A percentile compares a stretch with the other conserved stretches of the same genome.
phyloP scores from a whole-genome alignment of 2,888 invertebrate genomes.

The Chrysomela aeneicollis region DNA sequence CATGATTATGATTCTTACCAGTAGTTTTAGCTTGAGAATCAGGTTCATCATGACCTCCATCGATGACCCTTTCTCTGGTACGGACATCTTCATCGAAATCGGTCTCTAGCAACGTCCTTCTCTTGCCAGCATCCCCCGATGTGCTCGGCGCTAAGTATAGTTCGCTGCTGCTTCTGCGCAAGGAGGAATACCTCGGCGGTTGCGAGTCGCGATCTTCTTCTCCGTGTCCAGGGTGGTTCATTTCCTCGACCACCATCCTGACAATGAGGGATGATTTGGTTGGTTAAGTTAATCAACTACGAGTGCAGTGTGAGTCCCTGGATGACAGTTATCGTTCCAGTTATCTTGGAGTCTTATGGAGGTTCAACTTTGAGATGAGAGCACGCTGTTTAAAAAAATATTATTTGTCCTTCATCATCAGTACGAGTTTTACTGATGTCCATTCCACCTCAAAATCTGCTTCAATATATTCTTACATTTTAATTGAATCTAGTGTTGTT shows the following conservation, averaged over 20 bases:
- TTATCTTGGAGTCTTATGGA: too few species aligned
- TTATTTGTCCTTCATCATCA: too few species aligned
- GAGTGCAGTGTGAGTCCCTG: too few species aligned
- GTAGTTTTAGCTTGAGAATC: conserved; percentile 25
- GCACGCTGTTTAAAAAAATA: too few species aligned
- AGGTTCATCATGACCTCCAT: conserved; percentile 27
- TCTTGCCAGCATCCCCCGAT: conserved; percentile 18
- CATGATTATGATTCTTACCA: conserved; percentile 11
- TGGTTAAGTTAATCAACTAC: too few species aligned
- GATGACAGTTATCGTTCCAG: too few species aligned
- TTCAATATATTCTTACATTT: too few species aligned
- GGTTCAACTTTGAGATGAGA: too few species aligned
- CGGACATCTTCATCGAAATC: conserved; percentile 34
- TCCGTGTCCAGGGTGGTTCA: conserved; percentile 23
- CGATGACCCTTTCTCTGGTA: conserved; percentile 26
- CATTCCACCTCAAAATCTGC: too few species aligned
- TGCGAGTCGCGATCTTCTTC: conserved; percentile 40
- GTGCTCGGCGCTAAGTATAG: conserved; percentile 52
- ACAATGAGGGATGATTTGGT: conserved; percentile 14
- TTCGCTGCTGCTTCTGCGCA: conserved; percentile 54
- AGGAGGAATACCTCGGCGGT: conserved; percentile 35
- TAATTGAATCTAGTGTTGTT: too few species aligned
- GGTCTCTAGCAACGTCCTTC: conserved; percentile 34
- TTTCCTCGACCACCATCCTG: conserved; percentile 34
- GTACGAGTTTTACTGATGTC: too few species aligned